Conservation (phyloP, 2,113 vertebrate species). For the Rhinichthys klamathensis region DNA sequence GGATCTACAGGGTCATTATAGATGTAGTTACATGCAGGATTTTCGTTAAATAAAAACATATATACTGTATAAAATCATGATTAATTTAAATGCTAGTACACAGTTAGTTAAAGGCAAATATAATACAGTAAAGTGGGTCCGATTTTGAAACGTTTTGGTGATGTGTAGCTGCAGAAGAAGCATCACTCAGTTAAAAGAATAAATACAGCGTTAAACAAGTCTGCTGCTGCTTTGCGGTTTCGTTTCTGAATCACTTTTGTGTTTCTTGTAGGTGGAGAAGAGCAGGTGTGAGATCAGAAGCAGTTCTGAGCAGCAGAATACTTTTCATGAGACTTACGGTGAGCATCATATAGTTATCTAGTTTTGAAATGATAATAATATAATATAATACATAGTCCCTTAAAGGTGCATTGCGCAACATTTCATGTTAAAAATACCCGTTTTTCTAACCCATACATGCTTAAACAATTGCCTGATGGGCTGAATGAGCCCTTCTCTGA, state of each 20-base stretch:
- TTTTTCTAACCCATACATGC: too few species aligned
- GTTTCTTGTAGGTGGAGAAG: conserved; percentile 54
- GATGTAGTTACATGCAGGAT: too few species aligned
- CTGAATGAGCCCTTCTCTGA: too few species aligned
- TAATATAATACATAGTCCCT: not conserved
- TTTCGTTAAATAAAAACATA: too few species aligned
- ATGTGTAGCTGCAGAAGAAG: not conserved
- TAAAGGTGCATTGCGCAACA: too few species aligned
- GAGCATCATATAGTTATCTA: conserved; percentile 4
- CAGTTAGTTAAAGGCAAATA: too few species aligned
- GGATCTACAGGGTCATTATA: too few species aligned
- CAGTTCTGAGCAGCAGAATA: conserved; percentile 54
- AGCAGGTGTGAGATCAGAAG: conserved; percentile 58
- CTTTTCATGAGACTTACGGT: conserved; percentile 50
- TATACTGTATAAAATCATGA: too few species aligned
- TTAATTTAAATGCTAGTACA: too few species aligned
- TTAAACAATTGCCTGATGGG: too few species aligned
- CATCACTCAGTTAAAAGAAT: not conserved
- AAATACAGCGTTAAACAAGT: not conserved
- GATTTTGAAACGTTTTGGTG: not conserved
- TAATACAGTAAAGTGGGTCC: too few species aligned
- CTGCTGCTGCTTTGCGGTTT: not conserved
- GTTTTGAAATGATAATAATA: not conserved
- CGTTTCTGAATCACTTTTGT: not conserved
- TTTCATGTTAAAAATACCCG: too few species aligned